Evolutionary conservation across 37 sponge, comb jelly and placozoan species (phyloP).

Genomic region (Hexactinellida sp.): DNA sequence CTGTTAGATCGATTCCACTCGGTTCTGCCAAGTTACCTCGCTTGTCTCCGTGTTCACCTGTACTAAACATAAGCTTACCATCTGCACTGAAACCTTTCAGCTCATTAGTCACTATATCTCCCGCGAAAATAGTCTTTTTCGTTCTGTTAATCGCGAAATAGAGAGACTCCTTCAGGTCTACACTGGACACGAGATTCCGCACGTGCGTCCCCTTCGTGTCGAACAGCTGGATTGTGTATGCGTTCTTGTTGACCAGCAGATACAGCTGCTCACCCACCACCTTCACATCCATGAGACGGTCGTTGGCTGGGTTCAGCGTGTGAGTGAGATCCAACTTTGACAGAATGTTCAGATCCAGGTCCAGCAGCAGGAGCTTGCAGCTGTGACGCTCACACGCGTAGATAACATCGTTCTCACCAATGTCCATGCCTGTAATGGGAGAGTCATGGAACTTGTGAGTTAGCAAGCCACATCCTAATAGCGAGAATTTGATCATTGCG

Average conservation of each 20-base stretch:
- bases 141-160: slow-evolving; percentile 7
- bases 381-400: not conserved
- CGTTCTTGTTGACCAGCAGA: not conserved
- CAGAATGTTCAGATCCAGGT: not conserved
- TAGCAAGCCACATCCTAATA: not conserved
- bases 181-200: not conserved
- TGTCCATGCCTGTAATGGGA: not conserved
- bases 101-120: not conserved
- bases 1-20: not conserved
- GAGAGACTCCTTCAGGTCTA: not conserved
- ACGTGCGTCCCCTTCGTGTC: not conserved
- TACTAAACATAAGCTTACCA: not conserved
- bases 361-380: not conserved
- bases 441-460: not conserved
- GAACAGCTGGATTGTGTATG: not conserved
- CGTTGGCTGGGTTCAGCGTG: not conserved
- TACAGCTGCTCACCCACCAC: not conserved
- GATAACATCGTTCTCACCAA: not conserved
- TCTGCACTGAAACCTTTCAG: not conserved
- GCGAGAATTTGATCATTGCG: not conserved
- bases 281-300: slow-evolving; percentile 3
- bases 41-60: not conserved
- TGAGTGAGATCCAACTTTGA: not conserved
- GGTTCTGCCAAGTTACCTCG: not conserved
- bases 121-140: not conserved